Conservation (phyloP, 2,113 vertebrate genomes). For the Mesoclemmys tuberculata region DNA sequence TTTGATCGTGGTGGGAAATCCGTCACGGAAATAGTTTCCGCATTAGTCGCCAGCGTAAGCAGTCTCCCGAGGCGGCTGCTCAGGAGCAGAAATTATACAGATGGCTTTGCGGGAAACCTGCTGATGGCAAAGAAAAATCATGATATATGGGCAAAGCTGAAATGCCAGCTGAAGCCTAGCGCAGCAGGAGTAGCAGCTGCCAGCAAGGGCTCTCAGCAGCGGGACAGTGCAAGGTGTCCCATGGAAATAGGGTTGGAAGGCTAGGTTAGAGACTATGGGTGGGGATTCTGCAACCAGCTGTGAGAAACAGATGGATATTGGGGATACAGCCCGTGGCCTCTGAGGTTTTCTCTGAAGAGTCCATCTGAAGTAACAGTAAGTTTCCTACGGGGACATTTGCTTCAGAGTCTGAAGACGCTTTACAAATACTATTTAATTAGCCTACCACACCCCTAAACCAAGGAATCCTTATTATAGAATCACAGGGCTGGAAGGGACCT, state of each 20-base stretch:
- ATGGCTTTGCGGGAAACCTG: neutral
- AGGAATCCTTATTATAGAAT: neutral
- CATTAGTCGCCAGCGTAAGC: neutral
- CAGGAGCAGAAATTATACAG: neutral
- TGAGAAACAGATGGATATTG: neutral
- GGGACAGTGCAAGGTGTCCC: fast-evolving
- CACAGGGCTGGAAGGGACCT: no score
- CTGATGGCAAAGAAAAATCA: neutral
- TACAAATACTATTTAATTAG: neutral
- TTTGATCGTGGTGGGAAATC: neutral
- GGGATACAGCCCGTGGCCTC: neutral
- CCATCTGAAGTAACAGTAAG: neutral
- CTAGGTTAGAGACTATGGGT: neutral
- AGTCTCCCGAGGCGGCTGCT: neutral
- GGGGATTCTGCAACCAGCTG: neutral
- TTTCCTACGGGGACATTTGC: neutral
- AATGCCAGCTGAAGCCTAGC: neutral
- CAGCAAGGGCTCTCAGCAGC: neutral
- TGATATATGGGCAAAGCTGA: neutral
- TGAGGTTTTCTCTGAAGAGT: neutral
- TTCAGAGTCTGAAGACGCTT: neutral
- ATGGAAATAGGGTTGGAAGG: neutral
- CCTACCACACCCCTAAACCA: neutral
- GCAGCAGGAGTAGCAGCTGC: neutral
- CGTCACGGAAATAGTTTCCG: neutral